These are phyloP conservation scores for Cygnus olor DNA, from an alignment of 2,797 vertebrate genomes.

Conservation along the genomic window DNA sequence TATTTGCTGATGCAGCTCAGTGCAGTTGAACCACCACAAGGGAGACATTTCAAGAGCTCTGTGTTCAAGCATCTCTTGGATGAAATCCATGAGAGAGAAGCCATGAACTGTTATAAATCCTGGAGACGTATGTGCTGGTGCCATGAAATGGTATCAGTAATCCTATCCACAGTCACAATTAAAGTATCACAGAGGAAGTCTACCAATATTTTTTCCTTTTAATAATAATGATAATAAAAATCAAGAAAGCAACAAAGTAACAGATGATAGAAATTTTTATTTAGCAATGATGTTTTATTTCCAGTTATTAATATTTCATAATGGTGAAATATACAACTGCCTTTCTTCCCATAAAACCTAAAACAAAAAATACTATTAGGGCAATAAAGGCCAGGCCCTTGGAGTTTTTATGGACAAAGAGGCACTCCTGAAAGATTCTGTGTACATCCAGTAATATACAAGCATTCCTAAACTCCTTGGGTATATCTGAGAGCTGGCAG, in stretches of 20 bases:
- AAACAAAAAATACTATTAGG: background rate
- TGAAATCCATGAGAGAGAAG: conserved; percentile 72
- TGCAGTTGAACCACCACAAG: conserved; percentile 67
- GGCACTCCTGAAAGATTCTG: background rate
- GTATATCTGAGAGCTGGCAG: background rate
- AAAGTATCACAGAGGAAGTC: conserved; percentile 19
- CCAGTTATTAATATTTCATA: conserved; percentile 1
- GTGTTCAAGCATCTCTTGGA: conserved; percentile 71
- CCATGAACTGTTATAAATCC: conserved; percentile 75
- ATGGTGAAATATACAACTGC: background rate
- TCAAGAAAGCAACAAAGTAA: background rate
- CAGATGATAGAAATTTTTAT: background rate
- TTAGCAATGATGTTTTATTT: background rate
- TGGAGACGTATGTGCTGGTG: conserved; percentile 47
- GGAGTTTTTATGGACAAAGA: background rate
- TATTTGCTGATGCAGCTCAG: conserved; percentile 75
- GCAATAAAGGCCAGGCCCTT: background rate
- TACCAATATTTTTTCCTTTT: conserved; percentile 12
- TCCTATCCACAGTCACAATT: conserved; percentile 26
- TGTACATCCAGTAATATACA: background rate
- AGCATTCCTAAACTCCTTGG: background rate
- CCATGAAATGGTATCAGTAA: conserved; percentile 63
- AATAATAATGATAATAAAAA: conserved; percentile 15
- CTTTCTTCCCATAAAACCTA: background rate
- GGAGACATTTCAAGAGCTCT: conserved; percentile 70